Conservation (phyloP, 2,888 invertebrate species). For the Folsomia manolachei region DNA sequence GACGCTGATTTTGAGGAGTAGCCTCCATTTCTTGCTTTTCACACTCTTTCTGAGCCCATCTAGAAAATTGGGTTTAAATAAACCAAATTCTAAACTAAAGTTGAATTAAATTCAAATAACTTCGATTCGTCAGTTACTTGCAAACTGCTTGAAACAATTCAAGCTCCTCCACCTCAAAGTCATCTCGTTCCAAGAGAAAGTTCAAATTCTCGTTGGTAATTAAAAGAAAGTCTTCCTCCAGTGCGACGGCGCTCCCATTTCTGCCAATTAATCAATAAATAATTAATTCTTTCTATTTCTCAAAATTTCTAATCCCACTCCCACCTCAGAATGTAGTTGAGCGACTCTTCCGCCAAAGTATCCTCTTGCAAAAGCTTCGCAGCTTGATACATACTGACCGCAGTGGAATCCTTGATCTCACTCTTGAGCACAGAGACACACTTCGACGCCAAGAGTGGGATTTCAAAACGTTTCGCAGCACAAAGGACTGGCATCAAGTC, state of each 20-base stretch:
- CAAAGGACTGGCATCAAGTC: constrained; percentile 46
- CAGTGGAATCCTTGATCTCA: constrained; percentile 43
- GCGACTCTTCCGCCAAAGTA: constrained; percentile 40
- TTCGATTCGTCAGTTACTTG: too few species aligned
- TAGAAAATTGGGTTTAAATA: too few species aligned
- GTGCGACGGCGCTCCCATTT: constrained; percentile 37
- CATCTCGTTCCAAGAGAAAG: constrained; percentile 39
- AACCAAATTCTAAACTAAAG: too few species aligned
- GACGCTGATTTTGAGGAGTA: constrained; percentile 39
- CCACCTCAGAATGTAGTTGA: constrained; percentile 41
- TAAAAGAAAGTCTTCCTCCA: constrained; percentile 41
- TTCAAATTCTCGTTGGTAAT: constrained; percentile 39
- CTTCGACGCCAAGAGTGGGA: constrained; percentile 38
- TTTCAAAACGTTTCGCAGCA: constrained; percentile 43
- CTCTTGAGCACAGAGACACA: constrained; percentile 42
- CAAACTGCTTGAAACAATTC: constrained; percentile 42
- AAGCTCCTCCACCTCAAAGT: constrained; percentile 42
- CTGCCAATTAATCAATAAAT: constrained; percentile 17
- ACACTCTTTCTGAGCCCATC: constrained; percentile 41
- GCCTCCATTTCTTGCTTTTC: constrained; percentile 41
- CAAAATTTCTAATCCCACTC: constrained; percentile 2
- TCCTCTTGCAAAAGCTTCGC: constrained; percentile 42
- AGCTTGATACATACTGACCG: constrained; percentile 45
- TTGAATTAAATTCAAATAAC: too few species aligned
- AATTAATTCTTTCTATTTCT: background rate